Percentiles rank a stretch among this genome's conserved stretches.
Evolutionary conservation across 1,140 invertebrate species (phyloP).

Genomic region (Latrodectus geometricus): DNA sequence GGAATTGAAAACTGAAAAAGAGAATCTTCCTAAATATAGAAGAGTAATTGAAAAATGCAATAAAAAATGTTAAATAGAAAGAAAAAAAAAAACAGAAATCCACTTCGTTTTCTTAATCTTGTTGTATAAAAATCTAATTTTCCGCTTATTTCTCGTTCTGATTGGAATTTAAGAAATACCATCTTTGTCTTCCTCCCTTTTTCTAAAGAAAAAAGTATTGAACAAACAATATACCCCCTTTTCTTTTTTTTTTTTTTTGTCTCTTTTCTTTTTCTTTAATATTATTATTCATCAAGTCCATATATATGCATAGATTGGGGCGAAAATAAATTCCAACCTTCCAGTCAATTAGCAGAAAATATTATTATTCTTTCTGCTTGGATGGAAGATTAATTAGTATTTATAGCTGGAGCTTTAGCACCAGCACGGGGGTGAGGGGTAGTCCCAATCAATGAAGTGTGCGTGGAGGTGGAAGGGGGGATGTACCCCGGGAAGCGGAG

Average conservation of each 20-base stretch:
- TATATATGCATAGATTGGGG: background rate
- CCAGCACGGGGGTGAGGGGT: too few species aligned
- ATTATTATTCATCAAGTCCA: background rate
- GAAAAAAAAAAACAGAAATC: background rate
- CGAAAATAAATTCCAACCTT: slow-evolving; percentile 47
- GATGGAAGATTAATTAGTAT: slow-evolving; percentile 59
- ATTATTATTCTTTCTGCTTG: slow-evolving; percentile 50
- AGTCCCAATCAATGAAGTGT: slow-evolving; percentile 8
- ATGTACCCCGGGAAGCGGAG: background rate
- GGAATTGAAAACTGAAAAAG: too few species aligned
- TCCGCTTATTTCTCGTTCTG: slow-evolving; percentile 44
- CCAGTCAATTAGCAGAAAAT: slow-evolving; percentile 60
- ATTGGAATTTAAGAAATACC: slow-evolving; percentile 54
- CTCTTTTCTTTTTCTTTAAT: background rate
- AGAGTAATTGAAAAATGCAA: too few species aligned
- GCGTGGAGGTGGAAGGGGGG: background rate
- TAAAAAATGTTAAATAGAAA: too few species aligned
- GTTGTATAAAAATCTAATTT: slow-evolving; percentile 49
- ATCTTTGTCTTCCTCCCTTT: background rate
- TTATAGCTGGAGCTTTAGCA: slow-evolving; percentile 40
- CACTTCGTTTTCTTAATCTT: slow-evolving; percentile 39
- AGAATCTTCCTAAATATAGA: too few species aligned
- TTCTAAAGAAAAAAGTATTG: background rate
- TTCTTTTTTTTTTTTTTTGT: slow-evolving; percentile 17
- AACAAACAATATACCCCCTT: slow-evolving; percentile 8